phyloP scores from a whole-genome alignment of 2,888 invertebrate genomes.

The Nomada flava region DNA sequence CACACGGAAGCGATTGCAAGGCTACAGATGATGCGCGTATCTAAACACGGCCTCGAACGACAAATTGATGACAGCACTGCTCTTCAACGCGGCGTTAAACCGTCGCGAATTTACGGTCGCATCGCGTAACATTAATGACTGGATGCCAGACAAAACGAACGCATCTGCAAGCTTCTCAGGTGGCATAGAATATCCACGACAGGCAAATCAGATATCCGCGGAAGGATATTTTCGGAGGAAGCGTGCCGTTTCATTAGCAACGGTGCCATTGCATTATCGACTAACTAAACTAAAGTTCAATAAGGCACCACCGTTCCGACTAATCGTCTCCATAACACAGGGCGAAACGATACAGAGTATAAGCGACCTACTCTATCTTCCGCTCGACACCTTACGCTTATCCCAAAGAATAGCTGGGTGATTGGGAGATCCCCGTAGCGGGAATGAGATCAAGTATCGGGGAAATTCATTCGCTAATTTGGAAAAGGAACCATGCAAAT shows the following conservation, averaged over 20 bases:
- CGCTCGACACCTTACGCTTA: not conserved
- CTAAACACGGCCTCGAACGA: constrained; percentile 57
- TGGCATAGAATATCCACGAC: constrained; percentile 28
- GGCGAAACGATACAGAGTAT: not conserved
- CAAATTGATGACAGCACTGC: constrained; percentile 61
- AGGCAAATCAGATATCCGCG: constrained; percentile 20
- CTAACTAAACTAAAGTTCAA: not conserved
- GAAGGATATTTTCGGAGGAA: constrained; percentile 17
- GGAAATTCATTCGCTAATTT: not conserved
- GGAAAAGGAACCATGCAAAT: not conserved
- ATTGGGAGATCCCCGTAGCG: not conserved
- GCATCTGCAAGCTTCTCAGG: constrained; percentile 15
- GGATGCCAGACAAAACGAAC: constrained; percentile 13
- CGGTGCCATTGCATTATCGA: no score
- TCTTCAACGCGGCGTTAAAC: constrained; percentile 39
- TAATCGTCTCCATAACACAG: not conserved
- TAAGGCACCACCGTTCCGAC: constrained; percentile 5
- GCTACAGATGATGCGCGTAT: constrained; percentile 52
- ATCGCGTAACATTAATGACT: constrained; percentile 54
- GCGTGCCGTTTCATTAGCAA: not conserved
- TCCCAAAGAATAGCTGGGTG: not conserved
- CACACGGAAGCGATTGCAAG: constrained; percentile 62
- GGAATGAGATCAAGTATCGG: constrained; percentile 5
- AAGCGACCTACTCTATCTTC: not conserved
- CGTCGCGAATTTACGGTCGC: constrained; percentile 56